Percentiles rank a stretch among this genome's conserved stretches.
Conservation (phyloP, 2,888 invertebrate species). For the Hirtodrosophila confusa region DNA sequence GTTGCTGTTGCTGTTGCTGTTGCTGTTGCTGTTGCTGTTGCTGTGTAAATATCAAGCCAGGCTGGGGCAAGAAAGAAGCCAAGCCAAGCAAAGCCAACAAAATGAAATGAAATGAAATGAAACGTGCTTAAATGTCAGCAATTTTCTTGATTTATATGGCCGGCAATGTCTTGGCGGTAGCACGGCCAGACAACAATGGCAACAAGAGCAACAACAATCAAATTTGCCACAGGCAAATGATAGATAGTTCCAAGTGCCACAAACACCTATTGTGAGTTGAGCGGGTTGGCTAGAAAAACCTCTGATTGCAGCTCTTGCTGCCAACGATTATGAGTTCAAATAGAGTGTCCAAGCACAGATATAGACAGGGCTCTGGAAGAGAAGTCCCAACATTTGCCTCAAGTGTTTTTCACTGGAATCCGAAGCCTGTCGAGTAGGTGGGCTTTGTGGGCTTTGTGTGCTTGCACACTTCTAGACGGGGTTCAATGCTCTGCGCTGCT, state of each 20-base stretch:
- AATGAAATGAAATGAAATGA: constrained; percentile 60
- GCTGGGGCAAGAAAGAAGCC: background rate
- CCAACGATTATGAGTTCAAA: constrained; percentile 63
- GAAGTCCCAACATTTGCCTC: constrained; percentile 16
- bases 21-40: constrained; percentile 23
- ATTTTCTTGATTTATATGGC: constrained; percentile 79
- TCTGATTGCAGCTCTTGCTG: constrained; percentile 54
- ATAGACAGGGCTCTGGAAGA: background rate
- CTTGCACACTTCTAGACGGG: constrained; percentile 24
- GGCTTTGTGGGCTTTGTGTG: constrained; percentile 1
- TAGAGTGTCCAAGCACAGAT: constrained; percentile 1
- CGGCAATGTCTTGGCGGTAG: constrained; percentile 61
- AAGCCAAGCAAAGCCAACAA: constrained; percentile 14
- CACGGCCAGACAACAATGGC: constrained; percentile 59
- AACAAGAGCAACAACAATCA: constrained; percentile 41
- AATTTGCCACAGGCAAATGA: constrained; percentile 58
- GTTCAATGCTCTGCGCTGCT: constrained; percentile 62
- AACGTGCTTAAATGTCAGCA: constrained; percentile 80
- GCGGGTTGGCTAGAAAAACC: constrained; percentile 20
- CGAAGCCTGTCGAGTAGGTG: constrained; percentile 19
- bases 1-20: constrained; percentile 46
- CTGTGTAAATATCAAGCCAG: constrained; percentile 58
- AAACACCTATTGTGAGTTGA: constrained; percentile 49
- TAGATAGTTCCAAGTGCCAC: constrained; percentile 65
- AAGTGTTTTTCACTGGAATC: constrained; percentile 51